phyloP scores from a whole-genome alignment of 2,888 invertebrate genomes.

The Melanostoma scalare region DNA sequence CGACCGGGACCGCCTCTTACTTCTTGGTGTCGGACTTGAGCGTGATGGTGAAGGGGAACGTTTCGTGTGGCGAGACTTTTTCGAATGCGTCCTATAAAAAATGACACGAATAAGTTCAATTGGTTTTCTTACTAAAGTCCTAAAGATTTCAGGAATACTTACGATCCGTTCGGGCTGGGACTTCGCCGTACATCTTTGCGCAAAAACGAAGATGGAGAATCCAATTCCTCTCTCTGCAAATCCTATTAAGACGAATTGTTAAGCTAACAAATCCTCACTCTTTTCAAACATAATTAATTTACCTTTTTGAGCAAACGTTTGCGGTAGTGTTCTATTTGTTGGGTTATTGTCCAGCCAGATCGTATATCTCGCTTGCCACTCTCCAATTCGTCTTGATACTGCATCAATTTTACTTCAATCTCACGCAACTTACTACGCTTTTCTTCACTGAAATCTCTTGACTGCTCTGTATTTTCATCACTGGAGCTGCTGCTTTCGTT shows the following conservation, averaged over 20 bases:
- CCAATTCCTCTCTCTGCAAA: slow-evolving; percentile 73
- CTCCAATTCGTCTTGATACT: slow-evolving; percentile 98
- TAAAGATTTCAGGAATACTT: slow-evolving; percentile 26
- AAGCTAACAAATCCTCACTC: neutral
- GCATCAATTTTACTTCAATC: slow-evolving; percentile 96
- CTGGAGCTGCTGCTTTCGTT: slow-evolving; percentile 76
- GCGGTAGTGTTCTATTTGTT: slow-evolving; percentile 95
- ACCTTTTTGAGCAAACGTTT: slow-evolving; percentile 94
- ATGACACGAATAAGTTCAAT: neutral
- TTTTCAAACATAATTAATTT: neutral
- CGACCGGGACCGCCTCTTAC: slow-evolving; percentile 82
- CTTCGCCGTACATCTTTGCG: slow-evolving; percentile 75
- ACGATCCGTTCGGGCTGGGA: slow-evolving; percentile 75
- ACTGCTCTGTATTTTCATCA: slow-evolving; percentile 79
- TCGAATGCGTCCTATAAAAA: slow-evolving; percentile 70
- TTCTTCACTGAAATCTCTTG: slow-evolving; percentile 85
- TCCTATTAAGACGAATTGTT: slow-evolving; percentile 67
- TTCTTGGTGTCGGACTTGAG: slow-evolving; percentile 79
- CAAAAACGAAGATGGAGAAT: slow-evolving; percentile 78
- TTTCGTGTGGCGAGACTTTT: slow-evolving; percentile 75
- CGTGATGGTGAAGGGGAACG: slow-evolving; percentile 78
- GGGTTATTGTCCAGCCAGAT: slow-evolving; percentile 88
- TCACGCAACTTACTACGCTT: slow-evolving; percentile 91
- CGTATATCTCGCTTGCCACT: slow-evolving; percentile 89
- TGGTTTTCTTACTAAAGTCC: neutral